These are phyloP conservation scores for Okapia johnstoni DNA, from an alignment of 2,113 vertebrate species.

Conservation along the genomic window DNA sequence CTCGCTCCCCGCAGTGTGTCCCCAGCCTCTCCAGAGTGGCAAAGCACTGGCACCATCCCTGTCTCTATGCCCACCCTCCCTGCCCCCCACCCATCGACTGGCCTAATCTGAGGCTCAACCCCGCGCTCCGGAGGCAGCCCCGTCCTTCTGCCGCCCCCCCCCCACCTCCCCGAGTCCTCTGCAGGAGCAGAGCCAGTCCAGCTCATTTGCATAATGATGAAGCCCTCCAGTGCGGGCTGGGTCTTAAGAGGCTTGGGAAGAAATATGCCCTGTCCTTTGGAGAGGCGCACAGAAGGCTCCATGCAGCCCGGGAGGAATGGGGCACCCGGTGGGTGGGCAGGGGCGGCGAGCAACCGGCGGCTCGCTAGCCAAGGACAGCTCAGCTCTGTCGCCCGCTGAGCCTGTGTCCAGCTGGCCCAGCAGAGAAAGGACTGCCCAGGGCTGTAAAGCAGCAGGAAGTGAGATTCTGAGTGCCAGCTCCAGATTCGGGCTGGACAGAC, in stretches of 20 bases:
- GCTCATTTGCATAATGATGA: constrained; percentile 70
- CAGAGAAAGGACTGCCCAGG: constrained; percentile 50
- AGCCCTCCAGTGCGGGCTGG: constrained; percentile 54
- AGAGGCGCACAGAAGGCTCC: constrained; percentile 51
- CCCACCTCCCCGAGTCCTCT: constrained; percentile 27
- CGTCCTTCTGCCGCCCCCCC: constrained; percentile 56
- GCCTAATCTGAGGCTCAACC: constrained; percentile 59
- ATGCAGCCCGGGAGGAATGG: not conserved
- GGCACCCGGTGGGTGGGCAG: constrained; percentile 41
- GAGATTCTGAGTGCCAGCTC: constrained; percentile 22
- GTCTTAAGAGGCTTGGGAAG: constrained; percentile 68
- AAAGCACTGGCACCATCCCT: not conserved
- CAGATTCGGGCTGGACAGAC: constrained; percentile 20
- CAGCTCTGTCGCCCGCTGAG: not conserved
- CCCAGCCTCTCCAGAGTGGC: not conserved
- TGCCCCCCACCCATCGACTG: not conserved
- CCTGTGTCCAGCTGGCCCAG: constrained; percentile 62
- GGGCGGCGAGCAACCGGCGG: not conserved
- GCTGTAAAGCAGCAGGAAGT: constrained; percentile 52
- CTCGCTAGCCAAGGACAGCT: constrained; percentile 37
- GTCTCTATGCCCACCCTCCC: not conserved
- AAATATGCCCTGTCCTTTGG: constrained; percentile 65
- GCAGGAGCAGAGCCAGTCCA: constrained; percentile 63
- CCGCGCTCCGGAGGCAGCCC: constrained; percentile 34
- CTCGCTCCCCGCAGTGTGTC: not conserved